phyloP scores from a whole-genome alignment of 2,113 vertebrate species.

The Psettodes erumei region DNA sequence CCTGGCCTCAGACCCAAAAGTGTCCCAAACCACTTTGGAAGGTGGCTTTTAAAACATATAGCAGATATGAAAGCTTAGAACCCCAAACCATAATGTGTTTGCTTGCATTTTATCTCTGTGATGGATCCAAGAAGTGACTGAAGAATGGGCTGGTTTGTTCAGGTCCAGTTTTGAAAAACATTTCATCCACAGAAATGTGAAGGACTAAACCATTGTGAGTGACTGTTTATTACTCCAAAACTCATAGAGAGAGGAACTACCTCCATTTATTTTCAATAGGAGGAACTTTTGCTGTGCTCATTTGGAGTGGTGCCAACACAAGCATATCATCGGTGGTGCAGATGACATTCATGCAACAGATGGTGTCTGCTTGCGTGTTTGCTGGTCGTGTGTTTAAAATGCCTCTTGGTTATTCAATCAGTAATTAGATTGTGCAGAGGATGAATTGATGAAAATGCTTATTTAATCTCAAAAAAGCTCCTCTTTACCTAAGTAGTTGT shows the following conservation, averaged over 20 bases:
- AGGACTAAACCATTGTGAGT: too few relatives aligned
- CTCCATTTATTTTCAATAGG: constrained; percentile 50
- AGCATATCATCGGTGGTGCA: constrained; percentile 59
- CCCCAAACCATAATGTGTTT: not conserved
- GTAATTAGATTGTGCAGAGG: not conserved
- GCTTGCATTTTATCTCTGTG: not conserved
- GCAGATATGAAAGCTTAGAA: constrained; percentile 25
- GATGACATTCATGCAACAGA: constrained; percentile 46
- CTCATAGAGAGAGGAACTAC: not conserved
- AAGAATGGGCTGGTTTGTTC: not conserved
- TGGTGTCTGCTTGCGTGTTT: constrained; percentile 5
- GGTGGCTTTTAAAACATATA: constrained; percentile 5
- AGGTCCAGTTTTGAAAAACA: not conserved
- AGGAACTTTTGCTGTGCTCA: constrained; percentile 45
- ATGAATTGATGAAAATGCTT: not conserved
- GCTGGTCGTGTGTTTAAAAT: not conserved
- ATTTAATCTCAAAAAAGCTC: not conserved
- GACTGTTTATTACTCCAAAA: not conserved
- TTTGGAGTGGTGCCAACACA: constrained; percentile 56
- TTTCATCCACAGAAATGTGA: too few relatives aligned
- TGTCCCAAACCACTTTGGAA: constrained; percentile 41
- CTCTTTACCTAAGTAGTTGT: not conserved
- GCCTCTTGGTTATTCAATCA: not conserved
- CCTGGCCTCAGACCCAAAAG: constrained; percentile 44
- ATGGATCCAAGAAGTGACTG: not conserved